Conservation (phyloP, 2,797 vertebrate genomes). For the Sebastes steindachneri region DNA sequence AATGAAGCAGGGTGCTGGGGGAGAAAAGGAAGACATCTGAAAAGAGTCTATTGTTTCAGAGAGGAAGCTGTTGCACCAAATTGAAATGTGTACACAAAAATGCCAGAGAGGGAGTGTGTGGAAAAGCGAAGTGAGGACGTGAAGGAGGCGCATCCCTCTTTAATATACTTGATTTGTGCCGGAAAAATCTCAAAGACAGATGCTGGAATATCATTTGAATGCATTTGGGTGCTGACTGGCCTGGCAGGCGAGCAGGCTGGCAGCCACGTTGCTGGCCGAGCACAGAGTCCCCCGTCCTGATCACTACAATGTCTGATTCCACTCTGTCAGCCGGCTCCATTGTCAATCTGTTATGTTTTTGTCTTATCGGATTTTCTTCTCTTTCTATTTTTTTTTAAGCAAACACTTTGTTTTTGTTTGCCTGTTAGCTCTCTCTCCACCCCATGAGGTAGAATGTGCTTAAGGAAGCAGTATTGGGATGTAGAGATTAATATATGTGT, state of each 20-base stretch:
- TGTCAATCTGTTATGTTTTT: conserved; percentile 17
- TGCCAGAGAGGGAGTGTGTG: not conserved
- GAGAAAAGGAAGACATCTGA: conserved; percentile 22
- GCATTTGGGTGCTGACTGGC: conserved; percentile 44
- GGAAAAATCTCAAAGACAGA: conserved; percentile 65
- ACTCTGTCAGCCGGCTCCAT: conserved; percentile 38
- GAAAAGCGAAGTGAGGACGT: not conserved
- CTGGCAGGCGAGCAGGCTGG: conserved; percentile 34
- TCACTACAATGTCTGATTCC: conserved; percentile 49
- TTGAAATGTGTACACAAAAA: conserved; percentile 45
- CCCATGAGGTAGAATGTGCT: conserved; percentile 31
- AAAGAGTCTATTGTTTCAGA: conserved; percentile 37
- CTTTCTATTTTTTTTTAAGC: not conserved
- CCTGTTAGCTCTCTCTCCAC: conserved; percentile 12
- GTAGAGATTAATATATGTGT: conserved; percentile 44
- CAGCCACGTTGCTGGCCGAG: conserved; percentile 46
- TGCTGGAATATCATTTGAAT: conserved; percentile 62
- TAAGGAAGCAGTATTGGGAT: conserved; percentile 27
- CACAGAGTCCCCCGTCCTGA: conserved; percentile 29
- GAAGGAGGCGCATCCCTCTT: conserved; percentile 37
- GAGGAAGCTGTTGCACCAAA: conserved; percentile 28
- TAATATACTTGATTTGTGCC: conserved; percentile 56
- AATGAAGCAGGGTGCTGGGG: conserved; percentile 27
- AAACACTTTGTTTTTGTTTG: conserved; percentile 41
- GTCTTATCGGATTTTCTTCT: conserved; percentile 7